Base-by-base conservation (phyloP, 1,140 invertebrate genomes). In the Panagrolaimus sp. region DNA sequence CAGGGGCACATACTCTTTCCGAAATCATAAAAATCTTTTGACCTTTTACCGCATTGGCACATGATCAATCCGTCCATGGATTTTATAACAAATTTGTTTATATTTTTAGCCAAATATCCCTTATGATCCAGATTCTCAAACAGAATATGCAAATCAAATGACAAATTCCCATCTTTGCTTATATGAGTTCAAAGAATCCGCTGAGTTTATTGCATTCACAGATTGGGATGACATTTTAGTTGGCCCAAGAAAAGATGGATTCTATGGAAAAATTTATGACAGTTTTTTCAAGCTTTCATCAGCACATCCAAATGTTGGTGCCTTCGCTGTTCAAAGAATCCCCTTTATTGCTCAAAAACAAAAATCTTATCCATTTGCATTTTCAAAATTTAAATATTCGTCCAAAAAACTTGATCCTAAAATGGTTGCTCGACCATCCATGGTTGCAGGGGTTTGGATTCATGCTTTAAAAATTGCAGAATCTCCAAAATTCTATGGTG, bases 131-230 rank as follows among this genome's bases (percentile, higher is more conserved):
- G 8, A 26, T 12, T 58, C 28, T 5, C 10, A 58, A 58, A 58
- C 52, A 4, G 52, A 58, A 58, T 58, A 58, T 26, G 52, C 52
- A 21, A 58, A 58, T 28, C 52, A 58, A 21, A 58, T 58, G 8
- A 26, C 52, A n/a, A 58, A 58, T 28, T 58, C 52, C 5, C 71
- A 73, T 48, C 72, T 74, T 24, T 75, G 74, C 63, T 65, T 75
- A 21, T 75, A 73, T 58, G 74, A 76, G 46, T 77, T 70, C 64
- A 43, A 68, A 3, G 74, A 75, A 48, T 73, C 63, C 21, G 70
- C 74, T n/a, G 73, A 75, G 52, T 75, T 75, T 63, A 76, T 75
- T 67, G 67, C 64, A 17, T 75, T 75, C 28, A 64, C 70, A n/a
- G 74, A 75, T 55, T 75, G 74, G 74, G 74, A 75, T 44, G 74